Evolutionary conservation across 2,113 vertebrate genomes (phyloP), one percentile per base, ranked within the genome.

Genomic region (Petrocephalus zakoni): DNA sequence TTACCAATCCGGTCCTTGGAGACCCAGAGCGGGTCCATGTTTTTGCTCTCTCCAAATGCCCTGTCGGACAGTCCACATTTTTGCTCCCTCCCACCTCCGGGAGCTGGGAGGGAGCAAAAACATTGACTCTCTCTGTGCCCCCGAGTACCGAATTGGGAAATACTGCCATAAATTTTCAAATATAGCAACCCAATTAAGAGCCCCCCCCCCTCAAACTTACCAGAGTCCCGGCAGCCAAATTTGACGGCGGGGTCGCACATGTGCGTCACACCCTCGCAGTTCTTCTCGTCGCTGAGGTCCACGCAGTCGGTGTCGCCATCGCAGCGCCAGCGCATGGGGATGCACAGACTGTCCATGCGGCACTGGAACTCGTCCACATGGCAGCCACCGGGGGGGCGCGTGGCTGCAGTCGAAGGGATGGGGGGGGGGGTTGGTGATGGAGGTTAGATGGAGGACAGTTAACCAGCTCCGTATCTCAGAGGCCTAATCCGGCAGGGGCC

Each of bases 361-460:
- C 98, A 99, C 95, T 99, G 98, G 93, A 99, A 99, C 93, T 99
- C 98, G 0, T 99, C 98, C 0, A 92, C 94, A 91, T 99, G 98
- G 94, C 98, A 99, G 53, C 98, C 98, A 0, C 98, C 98, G 0
- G 98, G 97, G 0, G 98, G 98, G 42, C 98, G 96, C 0, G 98
- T 98, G 86, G 97, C 97, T 99, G 92, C 0, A n/a, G 91, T 75
- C 68, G 37, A 0, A 2, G 85, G 42, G 83, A 4, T 42, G 53
- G n/a, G 13, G 11, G 11, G 21, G 87, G 25, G 37, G 10, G 13
- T 2, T 34, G 68, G 58, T 22, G 25, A 8, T 46, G 58, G n/a
- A 78, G 84, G 72, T 21, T 46, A 6, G 1, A 29, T 61, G 29
- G 89, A 25, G 88, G 61, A 87, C 46, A 37, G 22, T 4, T 64